These are phyloP conservation scores for Drosophila pallidifrons DNA, from an alignment of 1,140 invertebrate genomes.

Conservation along the genomic window DNA sequence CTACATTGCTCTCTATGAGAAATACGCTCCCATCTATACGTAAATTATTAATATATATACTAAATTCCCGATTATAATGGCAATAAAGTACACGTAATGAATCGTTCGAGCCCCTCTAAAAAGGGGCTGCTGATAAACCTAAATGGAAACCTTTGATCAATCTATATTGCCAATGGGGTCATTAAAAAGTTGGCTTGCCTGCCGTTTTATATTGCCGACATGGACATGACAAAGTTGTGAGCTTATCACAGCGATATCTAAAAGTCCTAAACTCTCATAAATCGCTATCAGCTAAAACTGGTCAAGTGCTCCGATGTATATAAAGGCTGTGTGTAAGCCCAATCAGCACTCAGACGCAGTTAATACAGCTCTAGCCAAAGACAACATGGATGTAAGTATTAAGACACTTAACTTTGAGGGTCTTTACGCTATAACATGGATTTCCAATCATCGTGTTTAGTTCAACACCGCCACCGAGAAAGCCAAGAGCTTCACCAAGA, in stretches of 20 bases:
- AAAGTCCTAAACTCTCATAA: constrained; percentile 40
- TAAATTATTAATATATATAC: constrained; percentile 32
- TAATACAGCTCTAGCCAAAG: constrained; percentile 33
- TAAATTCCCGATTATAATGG: not conserved
- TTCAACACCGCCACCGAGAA: constrained; percentile 92
- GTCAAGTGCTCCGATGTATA: constrained; percentile 18
- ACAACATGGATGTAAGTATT: constrained; percentile 71
- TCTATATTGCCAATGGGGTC: constrained; percentile 13
- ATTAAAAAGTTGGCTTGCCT: constrained; percentile 23
- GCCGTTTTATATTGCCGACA: constrained; percentile 17
- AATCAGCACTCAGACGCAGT: constrained; percentile 42
- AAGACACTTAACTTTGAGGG: not conserved
- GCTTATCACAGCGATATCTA: constrained; percentile 52
- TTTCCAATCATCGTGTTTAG: constrained; percentile 78
- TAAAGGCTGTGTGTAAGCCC: constrained; percentile 8
- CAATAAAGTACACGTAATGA: constrained; percentile 27
- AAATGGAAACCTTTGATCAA: constrained; percentile 32
- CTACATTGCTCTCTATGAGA: constrained; percentile 92
- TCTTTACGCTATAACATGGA: not conserved
- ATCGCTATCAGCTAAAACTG: constrained; percentile 38
- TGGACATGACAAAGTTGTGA: constrained; percentile 18
- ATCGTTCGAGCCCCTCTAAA: constrained; percentile 14
- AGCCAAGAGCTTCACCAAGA: constrained; percentile 91
- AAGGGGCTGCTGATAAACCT: constrained; percentile 4
- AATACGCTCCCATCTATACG: constrained; percentile 86